Evolutionary conservation across 2,113 vertebrate genomes (phyloP), one percentile per base, ranked within the genome.

Genomic region (Mirounga angustirostris): DNA sequence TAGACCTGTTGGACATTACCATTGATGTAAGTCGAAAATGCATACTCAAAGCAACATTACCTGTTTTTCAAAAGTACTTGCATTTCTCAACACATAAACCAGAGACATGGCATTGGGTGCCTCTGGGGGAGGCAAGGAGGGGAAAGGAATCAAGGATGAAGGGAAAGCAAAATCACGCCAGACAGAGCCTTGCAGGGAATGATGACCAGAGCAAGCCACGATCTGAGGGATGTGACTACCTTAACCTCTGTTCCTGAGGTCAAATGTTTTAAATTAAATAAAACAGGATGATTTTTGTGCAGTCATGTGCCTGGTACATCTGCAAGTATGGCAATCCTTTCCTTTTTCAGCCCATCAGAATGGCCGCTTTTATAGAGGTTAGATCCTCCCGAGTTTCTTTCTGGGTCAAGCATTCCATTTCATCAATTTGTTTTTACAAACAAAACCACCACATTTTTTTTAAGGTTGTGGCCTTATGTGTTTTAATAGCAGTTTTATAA

Each of bases 51-150:
- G 19, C 50, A 76, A 46, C 24, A 28, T 30, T 46, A 40, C 16
- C 6, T 92, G 2, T 26, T 67, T 81, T 74, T 67, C 63, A 59
- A 61, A 91, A 86, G 43, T 26, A 3, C 28, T 36, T 76, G 28
- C 24, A 46, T 96, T 93, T 96, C 92, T 94, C 50, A 90, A 74
- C 30, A 30, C 52, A n/a, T 50, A 46, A 84, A 67, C 71, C 46
- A 59, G 40, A 80, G 8, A 18, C 14, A 18, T 26, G 7, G 33
- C 28, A 30, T 26, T 71, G 52, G 28, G 18, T 12, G 9, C 9
- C 2, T 1, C 7, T n/a, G 22, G 24, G 14, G n/a, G 7, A 83
- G n/a, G 54, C 40, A 9, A 67, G 22, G 10, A 26, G 18, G 21
- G 7, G 33, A 74, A 58, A 21, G 15, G 13, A 26, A 54, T 81